Evolutionary conservation across 64 coral and sea anemone species (phyloP), one percentile per base, ranked within the genome.

Genomic region (Catalaphyllia jardinei): DNA sequence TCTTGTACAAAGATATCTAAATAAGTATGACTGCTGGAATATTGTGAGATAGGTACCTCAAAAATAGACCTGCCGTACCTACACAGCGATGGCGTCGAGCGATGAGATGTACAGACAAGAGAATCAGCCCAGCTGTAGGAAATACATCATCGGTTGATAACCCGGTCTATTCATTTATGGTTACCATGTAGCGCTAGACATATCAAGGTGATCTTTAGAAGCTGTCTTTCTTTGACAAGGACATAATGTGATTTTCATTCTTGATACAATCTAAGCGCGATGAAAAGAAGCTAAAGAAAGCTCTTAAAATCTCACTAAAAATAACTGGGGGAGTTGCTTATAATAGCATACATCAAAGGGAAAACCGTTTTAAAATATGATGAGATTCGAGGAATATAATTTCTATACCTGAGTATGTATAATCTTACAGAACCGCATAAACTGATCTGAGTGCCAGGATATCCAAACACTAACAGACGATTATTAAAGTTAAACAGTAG

Each of bases 281-380:
- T 83, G 81, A 67, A 85, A 85, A 24, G 35, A 50, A 25, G 61
- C 62, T 85, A 67, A 85, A 85, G 11, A 22, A 50, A 25, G 61
- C 62, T 85, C 63, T 71, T 27, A 50, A 85, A 51, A 67, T 51
- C 24, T 39, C n/a, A 85, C 62, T 71, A 71, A 85, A 71, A 85
- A 85, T 85, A 85, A 51, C 5, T 49, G 16, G 19, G 7, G 29
- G 27, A 4, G 16, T 54, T 4, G 25, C 13, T 80, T 8, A 19
- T 29, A 16, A 80, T 60, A 80, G 29, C 17, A 17, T 1, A 62
- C 54, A 80, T 60, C 16, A 80, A 80, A 80, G 46, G 6, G 14
- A 16, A 19, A 9, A 15, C 29, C 27, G 78, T 19, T 61, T 15
- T 31, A 60, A 8, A 5, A 27, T 17, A 79, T 16, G 4, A 15